These are phyloP conservation scores for Sebastes aleutianus DNA, from an alignment of 2,797 vertebrate species.

Conservation along the genomic window DNA sequence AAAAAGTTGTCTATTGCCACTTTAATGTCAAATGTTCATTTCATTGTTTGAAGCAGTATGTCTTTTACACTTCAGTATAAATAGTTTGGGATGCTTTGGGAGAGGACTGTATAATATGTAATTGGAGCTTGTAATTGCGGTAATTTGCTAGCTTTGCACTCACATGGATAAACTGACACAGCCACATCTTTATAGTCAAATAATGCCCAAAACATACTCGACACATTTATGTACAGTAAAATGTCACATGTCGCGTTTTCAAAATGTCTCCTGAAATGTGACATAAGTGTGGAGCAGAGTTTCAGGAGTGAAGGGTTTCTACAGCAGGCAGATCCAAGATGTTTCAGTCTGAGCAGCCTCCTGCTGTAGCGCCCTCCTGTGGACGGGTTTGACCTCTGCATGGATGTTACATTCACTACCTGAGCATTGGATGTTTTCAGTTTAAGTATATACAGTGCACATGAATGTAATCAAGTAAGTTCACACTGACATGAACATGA, in stretches of 20 bases:
- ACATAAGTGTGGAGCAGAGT: not conserved
- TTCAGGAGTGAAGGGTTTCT: not conserved
- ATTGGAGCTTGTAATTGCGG: not conserved
- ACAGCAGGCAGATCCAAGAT: not conserved
- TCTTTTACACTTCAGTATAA: slow-evolving; percentile 15
- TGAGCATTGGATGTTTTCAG: not conserved
- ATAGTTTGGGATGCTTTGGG: not conserved
- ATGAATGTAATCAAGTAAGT: slow-evolving; percentile 24
- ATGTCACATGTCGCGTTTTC: not conserved
- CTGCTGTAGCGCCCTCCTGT: not conserved
- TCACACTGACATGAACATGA: slow-evolving; percentile 7
- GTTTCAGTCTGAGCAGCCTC: not conserved
- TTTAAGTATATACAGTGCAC: slow-evolving; percentile 10
- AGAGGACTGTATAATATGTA: not conserved
- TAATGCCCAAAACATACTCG: not conserved
- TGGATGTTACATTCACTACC: not conserved
- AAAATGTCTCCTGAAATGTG: not conserved
- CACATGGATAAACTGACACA: not conserved
- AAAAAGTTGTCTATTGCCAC: not conserved
- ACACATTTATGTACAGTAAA: not conserved
- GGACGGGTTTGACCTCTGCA: not conserved
- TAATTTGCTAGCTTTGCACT: slow-evolving; percentile 8
- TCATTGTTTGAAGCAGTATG: not conserved
- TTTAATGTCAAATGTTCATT: slow-evolving; percentile 4
- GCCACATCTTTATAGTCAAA: not conserved